Evolutionary conservation across 1,140 invertebrate genomes (phyloP).

Genomic region (Luehdorfia chinensis): DNA sequence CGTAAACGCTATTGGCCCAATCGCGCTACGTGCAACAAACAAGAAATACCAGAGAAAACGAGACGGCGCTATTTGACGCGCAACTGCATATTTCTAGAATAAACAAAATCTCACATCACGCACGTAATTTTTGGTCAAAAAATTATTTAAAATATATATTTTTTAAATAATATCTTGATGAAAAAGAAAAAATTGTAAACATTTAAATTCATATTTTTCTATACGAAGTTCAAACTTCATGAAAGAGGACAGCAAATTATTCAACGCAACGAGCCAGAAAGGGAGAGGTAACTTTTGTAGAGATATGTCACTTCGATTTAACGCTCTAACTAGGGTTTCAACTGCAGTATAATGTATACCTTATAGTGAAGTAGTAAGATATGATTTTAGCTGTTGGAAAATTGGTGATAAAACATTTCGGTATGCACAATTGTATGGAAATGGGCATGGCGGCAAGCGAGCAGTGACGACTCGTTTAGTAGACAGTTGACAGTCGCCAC

Average conservation of each 20-base stretch:
- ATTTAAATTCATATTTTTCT: too few species aligned
- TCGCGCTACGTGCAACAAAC: slow-evolving; percentile 67
- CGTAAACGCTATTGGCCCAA: slow-evolving; percentile 73
- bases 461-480: slow-evolving; percentile 75
- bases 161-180: too few species aligned
- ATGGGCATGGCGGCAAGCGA: slow-evolving; percentile 73
- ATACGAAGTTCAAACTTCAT: slow-evolving; percentile 17
- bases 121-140: too few species aligned
- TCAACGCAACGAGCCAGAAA: neutral
- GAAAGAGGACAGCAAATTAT: neutral
- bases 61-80: slow-evolving; percentile 43
- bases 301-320: slow-evolving; percentile 6
- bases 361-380: slow-evolving; percentile 19
- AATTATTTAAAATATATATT: neutral
- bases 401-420: slow-evolving; percentile 19
- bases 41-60: slow-evolving; percentile 62
- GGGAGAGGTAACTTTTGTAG: slow-evolving; percentile 7
- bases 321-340: neutral
- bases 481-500: slow-evolving; percentile 76
- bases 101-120: too few species aligned
- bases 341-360: slow-evolving; percentile 6
- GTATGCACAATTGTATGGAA: slow-evolving; percentile 34
- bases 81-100: slow-evolving; percentile 12
- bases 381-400: slow-evolving; percentile 14
- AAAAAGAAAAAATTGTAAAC: too few species aligned